phyloP scores from a whole-genome alignment of 2,113 vertebrate species.

The Nymphicus hollandicus region DNA sequence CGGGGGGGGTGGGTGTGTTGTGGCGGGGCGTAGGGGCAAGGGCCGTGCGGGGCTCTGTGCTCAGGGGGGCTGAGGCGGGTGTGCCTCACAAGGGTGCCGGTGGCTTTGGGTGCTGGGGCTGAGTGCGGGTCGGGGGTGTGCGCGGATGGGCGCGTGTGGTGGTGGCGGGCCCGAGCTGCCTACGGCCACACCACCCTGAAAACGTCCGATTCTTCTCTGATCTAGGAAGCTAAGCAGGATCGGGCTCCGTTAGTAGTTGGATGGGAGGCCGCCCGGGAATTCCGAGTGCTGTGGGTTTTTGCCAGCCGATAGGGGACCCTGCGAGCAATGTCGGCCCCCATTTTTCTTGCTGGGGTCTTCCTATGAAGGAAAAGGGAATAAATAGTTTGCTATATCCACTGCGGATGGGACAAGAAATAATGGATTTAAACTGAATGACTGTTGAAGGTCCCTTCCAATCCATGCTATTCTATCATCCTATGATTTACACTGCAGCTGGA shows the following conservation, averaged over 20 bases:
- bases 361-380: neutral
- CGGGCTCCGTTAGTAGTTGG: fast-evolving
- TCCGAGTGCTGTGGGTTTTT: neutral
- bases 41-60: too few relatives aligned
- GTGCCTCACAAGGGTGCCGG: too few relatives aligned
- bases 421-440: neutral
- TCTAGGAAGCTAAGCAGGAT: fast-evolving
- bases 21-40: too few relatives aligned
- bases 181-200: fast-evolving
- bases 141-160: too few relatives aligned
- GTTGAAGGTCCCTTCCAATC: neutral
- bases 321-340: too few relatives aligned
- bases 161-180: fast-evolving
- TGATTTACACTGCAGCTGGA: neutral
- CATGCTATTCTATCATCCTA: neutral
- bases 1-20: too few relatives aligned
- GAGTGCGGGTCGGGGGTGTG: too few relatives aligned
- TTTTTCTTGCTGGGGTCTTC: neutral
- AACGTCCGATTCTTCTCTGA: fast-evolving
- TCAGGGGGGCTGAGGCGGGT: too few relatives aligned
- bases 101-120: too few relatives aligned
- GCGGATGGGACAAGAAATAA: neutral
- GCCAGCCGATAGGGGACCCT: too few relatives aligned
- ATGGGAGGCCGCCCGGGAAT: neutral
- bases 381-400: neutral